Conservation (phyloP, 2,797 vertebrate genomes). For the Graptemys geographica region DNA sequence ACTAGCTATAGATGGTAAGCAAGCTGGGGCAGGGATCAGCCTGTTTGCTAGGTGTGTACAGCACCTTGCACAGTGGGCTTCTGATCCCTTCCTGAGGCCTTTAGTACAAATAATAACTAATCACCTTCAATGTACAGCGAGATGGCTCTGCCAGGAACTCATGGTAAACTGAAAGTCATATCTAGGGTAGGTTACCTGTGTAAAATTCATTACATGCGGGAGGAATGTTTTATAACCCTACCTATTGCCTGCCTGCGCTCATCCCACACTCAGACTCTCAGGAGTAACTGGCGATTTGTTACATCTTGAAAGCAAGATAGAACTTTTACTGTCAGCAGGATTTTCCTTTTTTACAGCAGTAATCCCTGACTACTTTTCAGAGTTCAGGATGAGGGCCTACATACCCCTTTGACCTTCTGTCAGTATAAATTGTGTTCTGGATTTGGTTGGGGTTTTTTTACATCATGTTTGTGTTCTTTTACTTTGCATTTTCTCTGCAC, state of each 20-base stretch:
- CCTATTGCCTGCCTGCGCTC: neutral
- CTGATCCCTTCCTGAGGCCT: neutral
- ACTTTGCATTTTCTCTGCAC: constrained; percentile 16
- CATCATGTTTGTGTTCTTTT: neutral
- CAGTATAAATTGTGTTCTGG: neutral
- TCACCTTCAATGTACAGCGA: neutral
- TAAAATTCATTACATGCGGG: neutral
- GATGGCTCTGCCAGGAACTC: neutral
- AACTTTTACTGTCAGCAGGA: neutral
- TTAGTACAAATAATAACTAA: neutral
- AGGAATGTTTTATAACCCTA: neutral
- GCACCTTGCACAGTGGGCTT: neutral
- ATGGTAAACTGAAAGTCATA: neutral
- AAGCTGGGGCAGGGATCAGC: neutral
- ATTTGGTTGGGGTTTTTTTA: neutral
- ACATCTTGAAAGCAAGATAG: neutral
- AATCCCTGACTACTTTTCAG: neutral
- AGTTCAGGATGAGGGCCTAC: neutral
- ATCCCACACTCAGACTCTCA: neutral
- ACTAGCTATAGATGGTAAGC: neutral
- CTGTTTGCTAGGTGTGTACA: neutral
- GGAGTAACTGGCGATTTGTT: neutral
- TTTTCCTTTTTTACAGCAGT: neutral
- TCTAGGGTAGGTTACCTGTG: neutral
- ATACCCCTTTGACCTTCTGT: neutral